Evolutionary conservation across 2,113 vertebrate genomes (phyloP).

Genomic region (Plestiodon gilberti): DNA sequence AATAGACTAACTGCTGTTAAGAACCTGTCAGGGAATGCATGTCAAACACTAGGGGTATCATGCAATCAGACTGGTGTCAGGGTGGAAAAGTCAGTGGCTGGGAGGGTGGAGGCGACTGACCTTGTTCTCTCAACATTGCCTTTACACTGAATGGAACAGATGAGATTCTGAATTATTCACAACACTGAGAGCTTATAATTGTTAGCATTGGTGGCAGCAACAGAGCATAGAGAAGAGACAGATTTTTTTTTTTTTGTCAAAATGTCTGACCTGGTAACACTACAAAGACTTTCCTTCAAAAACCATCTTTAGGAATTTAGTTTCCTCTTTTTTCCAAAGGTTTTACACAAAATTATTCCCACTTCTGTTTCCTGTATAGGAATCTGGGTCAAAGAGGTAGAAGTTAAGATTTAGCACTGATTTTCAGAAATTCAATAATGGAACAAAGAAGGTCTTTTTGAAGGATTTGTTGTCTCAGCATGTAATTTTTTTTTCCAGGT

Average conservation of each 20-base stretch:
- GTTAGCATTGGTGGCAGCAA: constrained; percentile 78
- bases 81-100: constrained; percentile 82
- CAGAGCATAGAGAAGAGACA: constrained; percentile 70
- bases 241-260: constrained; percentile 64
- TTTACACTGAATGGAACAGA: constrained; percentile 77
- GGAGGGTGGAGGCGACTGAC: constrained; percentile 76
- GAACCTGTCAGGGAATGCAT: constrained; percentile 72
- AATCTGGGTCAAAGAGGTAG: constrained; percentile 75
- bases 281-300: constrained; percentile 70
- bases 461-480: constrained; percentile 77
- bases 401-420: constrained; percentile 77
- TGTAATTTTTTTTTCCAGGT: constrained; percentile 54
- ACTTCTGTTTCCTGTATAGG: constrained; percentile 72
- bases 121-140: constrained; percentile 80
- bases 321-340: constrained; percentile 30
- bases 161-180: constrained; percentile 93
- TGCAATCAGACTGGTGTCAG: constrained; percentile 72
- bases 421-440: constrained; percentile 73
- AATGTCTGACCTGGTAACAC: constrained; percentile 72
- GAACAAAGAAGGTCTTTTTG: constrained; percentile 72
- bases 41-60: constrained; percentile 79
- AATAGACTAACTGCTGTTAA: constrained; percentile 70
- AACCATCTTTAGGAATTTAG: constrained; percentile 67
- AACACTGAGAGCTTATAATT: constrained; percentile 85
- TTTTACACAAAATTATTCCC: constrained; percentile 44